These are phyloP conservation scores for Macroramphosus scolopax DNA, from an alignment of 2,797 vertebrate species.

Conservation along the genomic window DNA sequence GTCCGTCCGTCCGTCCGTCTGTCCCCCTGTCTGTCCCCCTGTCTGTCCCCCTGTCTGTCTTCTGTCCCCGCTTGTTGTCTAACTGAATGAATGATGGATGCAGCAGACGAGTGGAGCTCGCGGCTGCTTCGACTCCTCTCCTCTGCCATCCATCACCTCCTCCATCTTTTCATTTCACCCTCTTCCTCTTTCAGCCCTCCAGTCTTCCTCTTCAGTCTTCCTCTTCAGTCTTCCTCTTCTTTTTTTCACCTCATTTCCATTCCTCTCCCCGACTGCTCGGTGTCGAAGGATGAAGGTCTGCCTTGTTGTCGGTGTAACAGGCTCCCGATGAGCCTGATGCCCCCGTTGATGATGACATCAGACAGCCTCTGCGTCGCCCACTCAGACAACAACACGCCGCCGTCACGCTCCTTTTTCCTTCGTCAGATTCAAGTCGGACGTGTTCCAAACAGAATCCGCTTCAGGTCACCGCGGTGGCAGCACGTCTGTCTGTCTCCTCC, in stretches of 20 bases:
- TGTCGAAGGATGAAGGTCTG: constrained; percentile 37
- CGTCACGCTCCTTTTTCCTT: constrained; percentile 36
- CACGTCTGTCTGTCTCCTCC: constrained; percentile 18
- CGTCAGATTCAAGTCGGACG: constrained; percentile 24
- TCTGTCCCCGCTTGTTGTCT: constrained; percentile 48
- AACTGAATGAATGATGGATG: constrained; percentile 65
- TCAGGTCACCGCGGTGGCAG: constrained; percentile 15
- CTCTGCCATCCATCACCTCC: constrained; percentile 58
- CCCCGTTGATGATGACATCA: constrained; percentile 59
- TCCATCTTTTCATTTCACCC: constrained; percentile 60
- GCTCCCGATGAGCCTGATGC: constrained; percentile 49
- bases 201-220: constrained; percentile 35
- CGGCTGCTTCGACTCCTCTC: constrained; percentile 61
- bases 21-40: too few relatives aligned
- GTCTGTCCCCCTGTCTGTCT: constrained; percentile 43
- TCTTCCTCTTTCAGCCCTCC: constrained; percentile 40
- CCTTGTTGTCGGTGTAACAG: constrained; percentile 13
- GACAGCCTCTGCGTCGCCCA: constrained; percentile 40
- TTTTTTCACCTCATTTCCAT: constrained; percentile 48
- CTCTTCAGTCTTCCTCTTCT: neutral
- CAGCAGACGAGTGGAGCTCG: constrained; percentile 50
- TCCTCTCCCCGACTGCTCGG: constrained; percentile 30
- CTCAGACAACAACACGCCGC: constrained; percentile 21
- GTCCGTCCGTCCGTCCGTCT: too few relatives aligned
- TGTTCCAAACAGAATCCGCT: constrained; percentile 25